These are phyloP conservation scores for Coenonympha arcania DNA, from an alignment of 2,888 invertebrate genomes.

Conservation along the genomic window DNA sequence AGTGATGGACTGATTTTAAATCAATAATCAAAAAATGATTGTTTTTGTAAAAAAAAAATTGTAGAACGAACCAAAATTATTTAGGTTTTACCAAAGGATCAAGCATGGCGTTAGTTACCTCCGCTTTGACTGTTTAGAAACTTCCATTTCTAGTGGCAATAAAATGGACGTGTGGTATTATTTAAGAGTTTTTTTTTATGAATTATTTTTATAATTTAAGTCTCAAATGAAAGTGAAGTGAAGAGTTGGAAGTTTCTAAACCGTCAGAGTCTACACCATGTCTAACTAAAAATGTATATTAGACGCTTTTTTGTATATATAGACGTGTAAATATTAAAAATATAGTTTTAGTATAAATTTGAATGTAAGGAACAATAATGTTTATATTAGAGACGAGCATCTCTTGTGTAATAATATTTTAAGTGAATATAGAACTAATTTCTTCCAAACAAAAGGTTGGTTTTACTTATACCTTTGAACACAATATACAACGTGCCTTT, in stretches of 20 bases:
- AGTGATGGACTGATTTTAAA: background rate
- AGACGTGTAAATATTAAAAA: conserved; percentile 38
- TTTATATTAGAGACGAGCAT: conserved; percentile 1
- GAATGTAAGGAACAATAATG: conserved; percentile 35
- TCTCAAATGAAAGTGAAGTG: no score
- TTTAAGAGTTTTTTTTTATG: background rate
- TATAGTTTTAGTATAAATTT: conserved; percentile 18
- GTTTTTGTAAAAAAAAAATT: conserved; percentile 9
- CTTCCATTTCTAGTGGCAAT: background rate
- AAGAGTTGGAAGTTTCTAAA: background rate
- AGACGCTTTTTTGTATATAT: conserved; percentile 26
- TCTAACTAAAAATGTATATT: conserved; percentile 29
- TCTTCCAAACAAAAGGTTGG: conserved; percentile 7
- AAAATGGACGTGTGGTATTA: no score
- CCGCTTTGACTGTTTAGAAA: conserved; percentile 14
- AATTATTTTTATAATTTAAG: background rate
- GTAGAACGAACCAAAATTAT: conserved; percentile 40
- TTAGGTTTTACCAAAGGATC: conserved; percentile 39
- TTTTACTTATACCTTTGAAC: conserved; percentile 6
- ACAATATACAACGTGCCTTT: no score
- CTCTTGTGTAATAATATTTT: conserved; percentile 10
- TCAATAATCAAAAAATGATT: conserved; percentile 6
- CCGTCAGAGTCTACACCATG: conserved; percentile 11
- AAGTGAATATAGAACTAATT: conserved; percentile 9
- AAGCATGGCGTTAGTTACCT: conserved; percentile 43